Evolutionary conservation across 2,797 vertebrate species (phyloP).

Genomic region (Odontamblyopus lacepedii): DNA sequence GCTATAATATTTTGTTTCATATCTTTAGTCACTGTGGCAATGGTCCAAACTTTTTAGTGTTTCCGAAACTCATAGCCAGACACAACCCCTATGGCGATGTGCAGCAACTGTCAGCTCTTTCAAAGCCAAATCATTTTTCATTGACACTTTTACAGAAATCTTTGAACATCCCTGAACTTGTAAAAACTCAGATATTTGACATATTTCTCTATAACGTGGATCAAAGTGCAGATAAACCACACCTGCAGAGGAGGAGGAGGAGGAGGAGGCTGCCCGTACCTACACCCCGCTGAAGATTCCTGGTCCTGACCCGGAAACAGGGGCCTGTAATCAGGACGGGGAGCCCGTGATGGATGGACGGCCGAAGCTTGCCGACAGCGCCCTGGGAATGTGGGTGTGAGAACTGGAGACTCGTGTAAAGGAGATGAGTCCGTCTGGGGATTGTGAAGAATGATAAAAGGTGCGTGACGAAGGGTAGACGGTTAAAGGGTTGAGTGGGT

Average conservation of each 20-base stretch:
- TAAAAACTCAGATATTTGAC: constrained; percentile 45
- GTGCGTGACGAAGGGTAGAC: constrained; percentile 26
- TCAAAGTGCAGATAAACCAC: constrained; percentile 65
- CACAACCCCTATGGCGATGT: neutral
- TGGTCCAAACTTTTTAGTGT: no score
- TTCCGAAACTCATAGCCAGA: neutral
- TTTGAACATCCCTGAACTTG: constrained; percentile 4
- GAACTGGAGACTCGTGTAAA: constrained; percentile 46
- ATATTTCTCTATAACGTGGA: constrained; percentile 35
- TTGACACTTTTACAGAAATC: neutral
- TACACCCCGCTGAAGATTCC: constrained; percentile 72
- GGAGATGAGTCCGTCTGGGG: neutral
- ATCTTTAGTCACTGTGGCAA: no score
- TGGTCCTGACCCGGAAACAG: constrained; percentile 69
- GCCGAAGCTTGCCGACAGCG: constrained; percentile 66
- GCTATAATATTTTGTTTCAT: no score
- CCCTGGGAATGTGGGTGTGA: constrained; percentile 74
- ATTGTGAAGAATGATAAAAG: constrained; percentile 54
- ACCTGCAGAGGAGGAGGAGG: constrained; percentile 37
- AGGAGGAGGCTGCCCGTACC: constrained; percentile 51
- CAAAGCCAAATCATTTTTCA: neutral
- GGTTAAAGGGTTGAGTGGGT: constrained; percentile 16
- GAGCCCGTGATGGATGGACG: constrained; percentile 73
- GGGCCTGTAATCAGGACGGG: constrained; percentile 77
- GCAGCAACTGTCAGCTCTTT: neutral